A percentile compares a stretch with the other conserved stretches of the same genome.
Conservation (phyloP, 1,140 invertebrate species). For the Octopus sinensis region DNA sequence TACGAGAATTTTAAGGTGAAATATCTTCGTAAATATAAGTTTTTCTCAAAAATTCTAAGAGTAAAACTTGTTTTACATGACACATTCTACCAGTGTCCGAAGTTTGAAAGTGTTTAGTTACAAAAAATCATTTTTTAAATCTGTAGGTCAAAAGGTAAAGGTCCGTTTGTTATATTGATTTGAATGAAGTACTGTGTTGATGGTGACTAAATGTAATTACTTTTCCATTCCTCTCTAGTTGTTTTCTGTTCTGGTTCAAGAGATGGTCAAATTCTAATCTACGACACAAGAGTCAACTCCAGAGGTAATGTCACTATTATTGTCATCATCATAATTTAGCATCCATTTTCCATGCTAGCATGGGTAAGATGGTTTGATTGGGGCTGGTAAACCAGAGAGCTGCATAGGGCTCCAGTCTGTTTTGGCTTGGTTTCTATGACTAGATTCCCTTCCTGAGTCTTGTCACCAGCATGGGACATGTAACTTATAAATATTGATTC, state of each 20-base stretch:
- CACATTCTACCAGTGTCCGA: too few species aligned
- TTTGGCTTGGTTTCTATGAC: background rate
- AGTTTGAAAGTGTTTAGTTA: too few species aligned
- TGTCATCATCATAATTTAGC: background rate
- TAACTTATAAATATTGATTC: background rate
- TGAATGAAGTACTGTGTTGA: too few species aligned
- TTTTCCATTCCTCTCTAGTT: constrained; percentile 54
- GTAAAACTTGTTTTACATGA: too few species aligned
- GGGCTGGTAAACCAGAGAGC: background rate
- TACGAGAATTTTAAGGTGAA: too few species aligned
- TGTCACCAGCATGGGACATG: background rate
- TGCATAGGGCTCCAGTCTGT: background rate
- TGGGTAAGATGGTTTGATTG: background rate
- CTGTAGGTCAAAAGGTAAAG: too few species aligned
- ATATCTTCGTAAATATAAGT: too few species aligned
- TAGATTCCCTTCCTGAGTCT: background rate
- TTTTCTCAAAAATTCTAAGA: too few species aligned
- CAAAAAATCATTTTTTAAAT: too few species aligned
- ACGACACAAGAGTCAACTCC: constrained; percentile 67
- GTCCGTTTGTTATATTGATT: too few species aligned
- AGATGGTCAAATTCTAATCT: constrained; percentile 79
- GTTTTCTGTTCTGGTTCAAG: constrained; percentile 81
- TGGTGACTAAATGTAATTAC: too few species aligned
- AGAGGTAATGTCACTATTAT: constrained; percentile 36
- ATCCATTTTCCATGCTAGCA: background rate